Percentiles rank a stretch among this genome's conserved stretches.
Evolutionary conservation across 2,888 invertebrate species (phyloP).

Genomic region (Scotopteryx bipunctaria): DNA sequence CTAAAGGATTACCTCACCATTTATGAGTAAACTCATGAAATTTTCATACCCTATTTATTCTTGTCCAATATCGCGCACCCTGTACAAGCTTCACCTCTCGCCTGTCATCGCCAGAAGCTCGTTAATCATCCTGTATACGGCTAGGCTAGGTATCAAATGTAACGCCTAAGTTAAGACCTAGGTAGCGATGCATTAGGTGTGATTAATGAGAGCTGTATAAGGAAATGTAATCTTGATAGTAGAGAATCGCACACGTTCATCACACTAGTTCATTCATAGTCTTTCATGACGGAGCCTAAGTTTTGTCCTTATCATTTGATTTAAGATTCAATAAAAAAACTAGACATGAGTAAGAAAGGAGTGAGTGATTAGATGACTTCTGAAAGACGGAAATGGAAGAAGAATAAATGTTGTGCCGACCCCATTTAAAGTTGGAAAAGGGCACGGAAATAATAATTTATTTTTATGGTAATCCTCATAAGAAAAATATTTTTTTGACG

Average conservation of each 20-base stretch:
- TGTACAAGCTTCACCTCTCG: slow-evolving; percentile 64
- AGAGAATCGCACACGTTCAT: background rate
- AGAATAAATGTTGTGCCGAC: too few relatives aligned
- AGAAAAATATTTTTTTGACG: too few relatives aligned
- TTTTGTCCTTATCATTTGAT: too few relatives aligned
- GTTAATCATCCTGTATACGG: slow-evolving; percentile 68
- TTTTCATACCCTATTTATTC: slow-evolving; percentile 36
- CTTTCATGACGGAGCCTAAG: too few relatives aligned
- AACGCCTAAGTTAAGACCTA: slow-evolving; percentile 52
- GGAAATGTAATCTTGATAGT: slow-evolving; percentile 5
- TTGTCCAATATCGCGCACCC: slow-evolving; percentile 44
- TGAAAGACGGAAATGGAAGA: too few relatives aligned
- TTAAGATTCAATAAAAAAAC: too few relatives aligned
- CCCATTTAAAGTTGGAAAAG: too few relatives aligned
- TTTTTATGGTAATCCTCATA: too few relatives aligned
- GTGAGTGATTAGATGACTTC: too few relatives aligned
- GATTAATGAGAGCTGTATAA: slow-evolving; percentile 33
- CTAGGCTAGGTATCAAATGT: slow-evolving; percentile 58
- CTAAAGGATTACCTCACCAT: slow-evolving; percentile 14
- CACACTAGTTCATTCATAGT: too few relatives aligned
- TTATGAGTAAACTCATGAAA: slow-evolving; percentile 30
- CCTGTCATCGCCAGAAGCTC: slow-evolving; percentile 71
- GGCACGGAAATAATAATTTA: too few relatives aligned
- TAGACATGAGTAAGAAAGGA: too few relatives aligned
- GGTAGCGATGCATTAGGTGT: slow-evolving; percentile 33